Evolutionary conservation across 1,140 invertebrate species (phyloP).

Genomic region (Drosophila pseudoananassae): DNA sequence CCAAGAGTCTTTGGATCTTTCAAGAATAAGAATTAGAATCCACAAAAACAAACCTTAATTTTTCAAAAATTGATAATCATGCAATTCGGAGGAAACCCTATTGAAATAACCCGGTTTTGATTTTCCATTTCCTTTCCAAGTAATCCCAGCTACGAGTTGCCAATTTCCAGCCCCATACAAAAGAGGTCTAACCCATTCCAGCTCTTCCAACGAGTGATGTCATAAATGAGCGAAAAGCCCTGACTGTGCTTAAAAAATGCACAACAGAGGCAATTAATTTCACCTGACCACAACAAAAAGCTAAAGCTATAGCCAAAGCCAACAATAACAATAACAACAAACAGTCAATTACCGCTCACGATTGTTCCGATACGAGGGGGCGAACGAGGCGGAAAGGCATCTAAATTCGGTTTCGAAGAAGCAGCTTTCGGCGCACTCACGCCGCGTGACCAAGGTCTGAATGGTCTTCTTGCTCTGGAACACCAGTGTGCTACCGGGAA

Average conservation of each 20-base stretch:
- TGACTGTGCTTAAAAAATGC: constrained; percentile 62
- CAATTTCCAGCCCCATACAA: neutral
- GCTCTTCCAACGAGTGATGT: constrained; percentile 51
- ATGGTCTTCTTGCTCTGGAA: constrained; percentile 85
- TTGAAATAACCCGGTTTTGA: neutral
- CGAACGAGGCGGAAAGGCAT: constrained; percentile 85
- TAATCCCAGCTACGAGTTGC: neutral
- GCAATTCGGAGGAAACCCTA: too few species aligned
- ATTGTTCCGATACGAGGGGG: constrained; percentile 79
- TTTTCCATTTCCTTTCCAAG: neutral
- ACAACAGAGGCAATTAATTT: constrained; percentile 68
- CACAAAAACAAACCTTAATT: neutral
- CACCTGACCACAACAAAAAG: constrained; percentile 29
- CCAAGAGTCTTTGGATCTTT: too few species aligned
- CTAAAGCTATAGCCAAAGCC: neutral
- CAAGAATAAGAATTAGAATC: too few species aligned
- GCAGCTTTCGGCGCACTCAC: constrained; percentile 85
- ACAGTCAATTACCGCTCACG: constrained; percentile 76
- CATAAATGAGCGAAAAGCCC: constrained; percentile 56
- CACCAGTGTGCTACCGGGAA: constrained; percentile 85
- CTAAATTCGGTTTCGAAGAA: constrained; percentile 84
- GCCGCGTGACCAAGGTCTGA: constrained; percentile 82
- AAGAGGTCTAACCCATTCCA: constrained; percentile 32
- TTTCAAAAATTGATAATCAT: too few species aligned
- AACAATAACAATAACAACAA: constrained; percentile 23